Percentiles rank a stretch among this genome's conserved stretches.
These are phyloP conservation scores for Diplosoma virens DNA, from an alignment of 23 tunicate genomes.

Conservation along the genomic window DNA sequence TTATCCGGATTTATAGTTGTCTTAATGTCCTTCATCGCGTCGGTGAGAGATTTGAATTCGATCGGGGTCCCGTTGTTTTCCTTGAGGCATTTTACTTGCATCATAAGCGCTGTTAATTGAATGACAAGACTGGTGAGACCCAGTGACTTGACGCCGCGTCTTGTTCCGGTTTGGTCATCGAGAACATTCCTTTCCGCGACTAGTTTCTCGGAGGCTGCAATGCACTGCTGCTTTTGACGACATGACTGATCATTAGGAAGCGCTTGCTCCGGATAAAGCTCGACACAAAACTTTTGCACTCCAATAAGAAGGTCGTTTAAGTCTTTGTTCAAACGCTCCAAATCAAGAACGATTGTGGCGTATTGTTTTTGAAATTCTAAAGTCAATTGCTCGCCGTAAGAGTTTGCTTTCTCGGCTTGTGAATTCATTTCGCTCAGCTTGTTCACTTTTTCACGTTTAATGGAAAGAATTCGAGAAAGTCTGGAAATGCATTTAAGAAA, in stretches of 20 bases:
- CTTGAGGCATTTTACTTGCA: slow-evolving; percentile 70
- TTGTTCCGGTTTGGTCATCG: slow-evolving; percentile 20
- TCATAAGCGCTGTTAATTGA: slow-evolving; percentile 66
- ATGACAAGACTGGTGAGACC: slow-evolving; percentile 57
- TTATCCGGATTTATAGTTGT: slow-evolving; percentile 45
- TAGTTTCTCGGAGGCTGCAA: slow-evolving; percentile 49
- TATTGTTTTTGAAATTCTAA: slow-evolving; percentile 87
- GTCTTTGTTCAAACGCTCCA: slow-evolving; percentile 70
- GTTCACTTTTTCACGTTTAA: slow-evolving; percentile 76
- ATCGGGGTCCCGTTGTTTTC: slow-evolving; percentile 62
- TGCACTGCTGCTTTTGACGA: slow-evolving; percentile 50
- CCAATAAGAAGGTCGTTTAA: slow-evolving; percentile 73
- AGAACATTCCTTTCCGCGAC: slow-evolving; percentile 52
- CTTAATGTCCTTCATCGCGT: slow-evolving; percentile 75
- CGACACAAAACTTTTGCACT: slow-evolving; percentile 72
- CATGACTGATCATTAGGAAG: slow-evolving; percentile 59
- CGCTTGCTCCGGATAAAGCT: slow-evolving; percentile 80
- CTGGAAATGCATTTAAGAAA: slow-evolving; percentile 60
- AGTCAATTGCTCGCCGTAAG: slow-evolving; percentile 67
- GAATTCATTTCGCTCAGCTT: slow-evolving; percentile 79
- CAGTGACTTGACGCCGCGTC: slow-evolving; percentile 47
- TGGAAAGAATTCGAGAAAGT: slow-evolving; percentile 56
- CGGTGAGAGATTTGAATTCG: slow-evolving; percentile 74
- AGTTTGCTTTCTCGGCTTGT: slow-evolving; percentile 85
- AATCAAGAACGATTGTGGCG: slow-evolving; percentile 77